Conservation (phyloP, 2,888 invertebrate species). For the Scaptomyza caliginosa region DNA sequence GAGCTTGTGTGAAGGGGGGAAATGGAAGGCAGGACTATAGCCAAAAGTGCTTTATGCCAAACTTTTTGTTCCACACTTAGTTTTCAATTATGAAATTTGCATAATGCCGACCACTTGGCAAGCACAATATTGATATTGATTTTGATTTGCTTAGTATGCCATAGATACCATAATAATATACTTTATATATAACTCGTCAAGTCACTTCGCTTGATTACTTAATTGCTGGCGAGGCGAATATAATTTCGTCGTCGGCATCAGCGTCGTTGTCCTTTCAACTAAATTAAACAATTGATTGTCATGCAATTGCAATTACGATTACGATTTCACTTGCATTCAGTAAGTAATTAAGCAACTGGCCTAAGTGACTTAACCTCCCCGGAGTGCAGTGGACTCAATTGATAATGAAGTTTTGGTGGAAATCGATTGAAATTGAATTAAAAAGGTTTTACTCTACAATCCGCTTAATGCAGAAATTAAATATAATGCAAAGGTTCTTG, state of each 20-base stretch:
- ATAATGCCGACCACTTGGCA: constrained; percentile 58
- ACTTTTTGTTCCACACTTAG: constrained; percentile 71
- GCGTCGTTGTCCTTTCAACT: constrained; percentile 20
- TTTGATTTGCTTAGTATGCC: constrained; percentile 40
- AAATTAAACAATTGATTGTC: constrained; percentile 67
- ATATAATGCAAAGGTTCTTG: too few relatives aligned
- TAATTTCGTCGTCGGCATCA: neutral
- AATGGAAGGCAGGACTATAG: constrained; percentile 16
- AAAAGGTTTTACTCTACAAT: neutral
- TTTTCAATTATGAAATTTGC: constrained; percentile 79
- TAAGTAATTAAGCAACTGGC: constrained; percentile 15
- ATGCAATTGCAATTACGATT: constrained; percentile 19
- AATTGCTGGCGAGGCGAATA: constrained; percentile 47
- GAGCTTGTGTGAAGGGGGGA: neutral
- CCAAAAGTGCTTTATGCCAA: constrained; percentile 62
- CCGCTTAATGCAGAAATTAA: too few relatives aligned
- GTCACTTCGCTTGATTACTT: constrained; percentile 54
- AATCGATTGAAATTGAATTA: neutral
- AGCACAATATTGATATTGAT: constrained; percentile 76
- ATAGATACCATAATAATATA: neutral
- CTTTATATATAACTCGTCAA: constrained; percentile 1
- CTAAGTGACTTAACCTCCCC: neutral
- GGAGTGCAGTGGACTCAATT: neutral
- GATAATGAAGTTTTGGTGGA: neutral
- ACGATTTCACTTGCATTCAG: constrained; percentile 3